Conservation (phyloP, 23 tunicate genomes). For the Ascidia mentula region DNA sequence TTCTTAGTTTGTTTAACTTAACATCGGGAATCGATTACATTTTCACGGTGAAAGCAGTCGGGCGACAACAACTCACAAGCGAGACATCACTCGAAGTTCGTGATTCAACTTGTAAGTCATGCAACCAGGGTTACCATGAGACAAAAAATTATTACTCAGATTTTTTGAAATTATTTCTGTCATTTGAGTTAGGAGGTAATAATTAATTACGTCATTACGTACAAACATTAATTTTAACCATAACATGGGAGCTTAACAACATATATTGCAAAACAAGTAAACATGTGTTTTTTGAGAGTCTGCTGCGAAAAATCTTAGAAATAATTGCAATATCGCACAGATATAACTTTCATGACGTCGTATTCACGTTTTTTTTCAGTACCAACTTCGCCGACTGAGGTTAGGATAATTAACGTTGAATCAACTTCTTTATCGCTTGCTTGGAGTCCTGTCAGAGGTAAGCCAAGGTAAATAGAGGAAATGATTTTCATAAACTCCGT, state of each 20-base stretch:
- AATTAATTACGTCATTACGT: no score
- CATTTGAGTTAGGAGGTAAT: no score
- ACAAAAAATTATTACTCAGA: no score
- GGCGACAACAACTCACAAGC: slow-evolving; percentile 1
- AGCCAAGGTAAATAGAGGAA: neutral
- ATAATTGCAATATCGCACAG: no score
- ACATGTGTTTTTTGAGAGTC: no score
- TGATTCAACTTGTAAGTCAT: slow-evolving; percentile 53
- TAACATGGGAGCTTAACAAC: no score
- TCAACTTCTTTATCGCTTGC: neutral
- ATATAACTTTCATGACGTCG: no score
- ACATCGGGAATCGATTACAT: slow-evolving; percentile 36
- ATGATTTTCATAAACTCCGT: neutral
- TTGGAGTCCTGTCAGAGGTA: neutral
- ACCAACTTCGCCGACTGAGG: neutral
- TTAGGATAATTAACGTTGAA: neutral
- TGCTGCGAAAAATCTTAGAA: no score
- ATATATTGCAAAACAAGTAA: no score
- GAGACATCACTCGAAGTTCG: slow-evolving; percentile 13
- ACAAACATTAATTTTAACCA: no score
- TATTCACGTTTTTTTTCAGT: neutral
- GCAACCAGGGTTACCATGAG: no score
- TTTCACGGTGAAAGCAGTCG: slow-evolving; percentile 17
- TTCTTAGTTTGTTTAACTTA: slow-evolving; percentile 5
- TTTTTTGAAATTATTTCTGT: no score